Base-by-base conservation (phyloP, 2,797 vertebrate species). In the Falco novaeseelandiae region DNA sequence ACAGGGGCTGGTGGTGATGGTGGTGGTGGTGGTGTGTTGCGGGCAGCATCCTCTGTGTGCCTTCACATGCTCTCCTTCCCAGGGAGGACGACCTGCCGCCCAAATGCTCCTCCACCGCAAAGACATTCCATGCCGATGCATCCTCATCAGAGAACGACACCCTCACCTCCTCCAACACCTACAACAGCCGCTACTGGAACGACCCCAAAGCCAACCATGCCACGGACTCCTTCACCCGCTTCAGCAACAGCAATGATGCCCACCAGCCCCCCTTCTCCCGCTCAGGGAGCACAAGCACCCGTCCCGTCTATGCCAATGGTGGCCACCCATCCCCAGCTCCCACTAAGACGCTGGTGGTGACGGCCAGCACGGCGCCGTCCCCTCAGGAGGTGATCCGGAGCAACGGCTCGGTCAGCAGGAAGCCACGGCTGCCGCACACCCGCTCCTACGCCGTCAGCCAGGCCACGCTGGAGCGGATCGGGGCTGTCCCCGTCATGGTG, bases 81-180 rank as follows among this genome's bases (percentile, higher is more conserved):
- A 99, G 99, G 98, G 99, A 99, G 96, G 99, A 99, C 14, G 99
- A 99, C 89, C 98, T 99, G 87, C 99, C 99, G 5, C 99, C 99
- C 9, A 99, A 99, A 97, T 98, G 98, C 86, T 98, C 98, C 97
- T 17, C 99, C 79, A 98, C 99, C 2, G 97, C 98, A 70, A 99
- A 99, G 98, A 99, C 99, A 20, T 99, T 99, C 97, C 99, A 99
- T 0, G 98, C 99, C 0, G 99, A 99, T 3, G 99, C 99, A 1
- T 99, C 99, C 10, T 99, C 99, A 6, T 99, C 99, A 0, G 99
- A 99, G 97, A 99, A 99, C 0, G 99, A 99, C 98, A 99, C 99
- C 0, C 97, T 99, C 84, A 99, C 99, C 8, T 99, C 99, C 38
- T 99, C 99, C 95, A 99, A 99, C 98, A 99, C 99, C 71, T 99